These are phyloP conservation scores for Tetropium fuscum DNA, from an alignment of 2,888 invertebrate genomes.

Conservation along the genomic window DNA sequence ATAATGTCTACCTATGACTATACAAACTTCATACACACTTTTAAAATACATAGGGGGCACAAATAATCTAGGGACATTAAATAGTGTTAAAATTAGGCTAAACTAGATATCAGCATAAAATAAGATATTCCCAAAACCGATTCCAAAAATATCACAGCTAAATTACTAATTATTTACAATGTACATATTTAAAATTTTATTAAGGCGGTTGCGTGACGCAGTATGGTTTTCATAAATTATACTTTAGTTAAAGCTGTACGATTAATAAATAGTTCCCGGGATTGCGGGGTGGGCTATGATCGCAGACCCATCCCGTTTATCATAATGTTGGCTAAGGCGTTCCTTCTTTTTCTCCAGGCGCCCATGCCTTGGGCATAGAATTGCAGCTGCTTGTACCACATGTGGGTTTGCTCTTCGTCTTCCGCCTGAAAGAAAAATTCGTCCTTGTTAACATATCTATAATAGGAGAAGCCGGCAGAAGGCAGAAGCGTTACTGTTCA, in stretches of 20 bases:
- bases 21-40: constrained; percentile 23
- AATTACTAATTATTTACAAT: constrained; percentile 64
- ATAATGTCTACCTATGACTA: constrained; percentile 15
- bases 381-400: constrained; percentile 92
- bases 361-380: constrained; percentile 93
- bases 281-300: constrained; percentile 50
- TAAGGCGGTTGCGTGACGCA: neutral
- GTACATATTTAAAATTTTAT: constrained; percentile 29
- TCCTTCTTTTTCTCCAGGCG: constrained; percentile 91
- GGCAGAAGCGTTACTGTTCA: too few relatives aligned
- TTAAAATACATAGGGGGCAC: constrained; percentile 10
- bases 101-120: constrained; percentile 24
- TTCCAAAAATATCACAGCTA: constrained; percentile 67
- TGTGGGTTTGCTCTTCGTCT: constrained; percentile 85
- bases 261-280: constrained; percentile 23
- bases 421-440: constrained; percentile 78
- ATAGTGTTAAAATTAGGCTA: constrained; percentile 24
- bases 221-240: constrained; percentile 12
- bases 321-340: constrained; percentile 97
- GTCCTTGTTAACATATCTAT: constrained; percentile 2
- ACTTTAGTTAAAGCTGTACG: constrained; percentile 20
- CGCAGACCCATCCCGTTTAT: constrained; percentile 82
- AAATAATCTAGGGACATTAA: constrained; percentile 19
- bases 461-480: too few relatives aligned
- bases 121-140: constrained; percentile 46